Evolutionary conservation across 2,113 vertebrate genomes (phyloP), one percentile per base, ranked within the genome.

Genomic region (Elaphurus davidianus): DNA sequence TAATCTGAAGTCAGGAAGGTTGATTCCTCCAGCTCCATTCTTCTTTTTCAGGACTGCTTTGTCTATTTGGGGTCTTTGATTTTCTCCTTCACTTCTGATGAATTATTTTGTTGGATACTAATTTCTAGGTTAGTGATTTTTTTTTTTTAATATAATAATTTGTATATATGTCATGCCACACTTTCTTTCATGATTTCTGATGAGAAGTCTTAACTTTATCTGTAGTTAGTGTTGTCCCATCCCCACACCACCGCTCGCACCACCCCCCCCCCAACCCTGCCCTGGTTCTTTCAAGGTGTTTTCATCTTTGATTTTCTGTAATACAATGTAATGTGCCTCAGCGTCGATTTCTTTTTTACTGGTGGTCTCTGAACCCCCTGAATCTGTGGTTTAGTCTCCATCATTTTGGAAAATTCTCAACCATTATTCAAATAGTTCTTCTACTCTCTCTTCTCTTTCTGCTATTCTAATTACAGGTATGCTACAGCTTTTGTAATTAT

Each of bases 241-340:
- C 14, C 5, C 15, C 27, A 40, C 43, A 6, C 43, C 43, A 43
- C 43, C 43, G 4, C 43, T 6, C 43, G 40, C 43, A 43, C 43
- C 43, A 1, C 43, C 4, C 1, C 43, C 28, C 43, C 5, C 15
- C 15, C 2, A 40, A 40, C 40, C 40, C 40, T 40, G 0, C 43
- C n/a, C 76, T 47, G 43, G 43, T 79, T 79, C 76, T 79, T 79
- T 79, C 15, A 79, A 79, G 76, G 3, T 79, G 30, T 79, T 79
- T 79, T 79, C 76, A 79, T 79, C 27, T 47, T 79, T 28, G 3
- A 17, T 30, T 79, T 79, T 79, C 43, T 79, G 76, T 47, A 47
- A 28, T 30, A 17, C 43, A 79, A 78, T 16, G 27, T 45, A 28
- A 47, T 30, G 15, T 47, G 43, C 76, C 76, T 79, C 27, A 45